Percentiles rank a stretch among this genome's conserved stretches.
phyloP scores from a whole-genome alignment of 1,140 invertebrate genomes.

The Eriosoma lanigerum region DNA sequence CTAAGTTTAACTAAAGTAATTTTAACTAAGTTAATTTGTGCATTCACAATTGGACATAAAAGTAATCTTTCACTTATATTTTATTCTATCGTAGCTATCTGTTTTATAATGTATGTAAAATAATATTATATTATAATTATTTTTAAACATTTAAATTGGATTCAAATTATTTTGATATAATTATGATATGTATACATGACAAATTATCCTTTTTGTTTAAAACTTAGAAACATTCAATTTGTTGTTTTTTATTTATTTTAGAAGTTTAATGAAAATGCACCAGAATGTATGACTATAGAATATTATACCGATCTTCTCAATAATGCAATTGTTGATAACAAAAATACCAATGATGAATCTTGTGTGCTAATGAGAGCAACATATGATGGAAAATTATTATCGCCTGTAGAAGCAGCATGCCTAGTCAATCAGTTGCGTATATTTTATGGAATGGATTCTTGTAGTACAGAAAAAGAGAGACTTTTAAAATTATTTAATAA shows the following conservation, averaged over 20 bases:
- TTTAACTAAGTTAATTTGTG: too few species aligned
- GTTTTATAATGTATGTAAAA: too few species aligned
- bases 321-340: background rate
- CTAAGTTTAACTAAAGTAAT: too few species aligned
- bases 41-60: too few species aligned
- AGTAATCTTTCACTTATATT: too few species aligned
- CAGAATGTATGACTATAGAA: constrained; percentile 36
- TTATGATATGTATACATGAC: too few species aligned
- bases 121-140: too few species aligned
- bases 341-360: background rate
- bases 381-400: constrained; percentile 31
- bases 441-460: constrained; percentile 16
- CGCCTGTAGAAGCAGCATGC: constrained; percentile 10
- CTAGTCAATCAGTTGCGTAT: constrained; percentile 30
- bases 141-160: too few species aligned
- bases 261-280: constrained; percentile 33
- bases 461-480: background rate
- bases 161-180: too few species aligned
- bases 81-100: too few species aligned
- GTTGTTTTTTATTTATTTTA: background rate
- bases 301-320: constrained; percentile 29
- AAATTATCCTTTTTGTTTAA: too few species aligned
- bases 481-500: constrained; percentile 32
- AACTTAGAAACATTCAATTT: too few species aligned
- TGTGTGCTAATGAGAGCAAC: constrained; percentile 31